A percentile compares a stretch with the other conserved stretches of the same genome.
Evolutionary conservation across 2,888 invertebrate genomes (phyloP).

Genomic region (Oxyteleia sp.): DNA sequence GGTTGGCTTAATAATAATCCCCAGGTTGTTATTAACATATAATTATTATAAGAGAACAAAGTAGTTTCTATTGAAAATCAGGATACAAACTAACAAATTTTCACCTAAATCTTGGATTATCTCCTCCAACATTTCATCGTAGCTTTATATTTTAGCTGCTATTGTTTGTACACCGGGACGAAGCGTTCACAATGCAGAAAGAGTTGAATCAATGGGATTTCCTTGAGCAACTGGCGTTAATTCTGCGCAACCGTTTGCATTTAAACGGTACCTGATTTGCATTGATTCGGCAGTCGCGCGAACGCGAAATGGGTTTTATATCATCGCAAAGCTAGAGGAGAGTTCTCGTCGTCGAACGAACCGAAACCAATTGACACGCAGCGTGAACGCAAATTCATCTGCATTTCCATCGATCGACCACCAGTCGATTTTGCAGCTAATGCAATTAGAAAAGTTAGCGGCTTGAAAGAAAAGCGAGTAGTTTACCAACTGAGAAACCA

Average conservation of each 20-base stretch:
- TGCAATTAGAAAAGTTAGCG: conserved; percentile 45
- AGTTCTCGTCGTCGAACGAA: conserved; percentile 18
- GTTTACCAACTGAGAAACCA: conserved; percentile 10
- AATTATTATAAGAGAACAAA: too few species aligned
- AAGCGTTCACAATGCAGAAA: conserved; percentile 19
- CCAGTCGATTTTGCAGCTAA: conserved; percentile 37
- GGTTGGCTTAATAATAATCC: too few species aligned
- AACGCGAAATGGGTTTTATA: conserved; percentile 46
- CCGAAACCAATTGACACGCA: conserved; percentile 51
- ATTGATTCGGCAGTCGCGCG: conserved; percentile 24
- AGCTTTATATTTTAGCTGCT: conserved; percentile 16
- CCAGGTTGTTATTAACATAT: too few species aligned
- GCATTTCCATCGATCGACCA: conserved; percentile 28
- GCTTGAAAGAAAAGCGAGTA: conserved; percentile 39
- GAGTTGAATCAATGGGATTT: conserved; percentile 39
- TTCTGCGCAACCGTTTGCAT: conserved; percentile 43
- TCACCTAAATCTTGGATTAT: too few species aligned
- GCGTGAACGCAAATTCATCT: conserved; percentile 46
- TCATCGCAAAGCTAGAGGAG: conserved; percentile 26
- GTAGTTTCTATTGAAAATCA: too few species aligned
- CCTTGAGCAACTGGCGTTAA: conserved; percentile 43
- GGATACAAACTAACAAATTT: too few species aligned
- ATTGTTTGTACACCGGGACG: conserved; percentile 34
- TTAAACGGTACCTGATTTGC: conserved; percentile 58
- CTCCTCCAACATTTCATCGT: too few species aligned